phyloP scores from a whole-genome alignment of 2,113 vertebrate genomes.

The Helogale parvula region DNA sequence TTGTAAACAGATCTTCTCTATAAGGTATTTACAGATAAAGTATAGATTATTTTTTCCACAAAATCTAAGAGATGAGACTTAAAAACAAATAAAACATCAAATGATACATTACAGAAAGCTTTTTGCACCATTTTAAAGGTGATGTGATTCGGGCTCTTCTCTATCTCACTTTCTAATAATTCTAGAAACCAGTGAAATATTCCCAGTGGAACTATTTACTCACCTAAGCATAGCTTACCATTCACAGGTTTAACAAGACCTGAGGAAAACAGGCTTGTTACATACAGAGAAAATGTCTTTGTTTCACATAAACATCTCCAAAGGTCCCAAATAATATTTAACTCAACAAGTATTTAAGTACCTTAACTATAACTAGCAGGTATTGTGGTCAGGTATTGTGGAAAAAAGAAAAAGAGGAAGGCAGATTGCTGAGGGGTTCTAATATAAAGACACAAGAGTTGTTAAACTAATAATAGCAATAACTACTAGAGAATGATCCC shows the following conservation, averaged over 20 bases:
- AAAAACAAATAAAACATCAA: slow-evolving; percentile 62
- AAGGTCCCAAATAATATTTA: slow-evolving; percentile 36
- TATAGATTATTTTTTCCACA: slow-evolving; percentile 55
- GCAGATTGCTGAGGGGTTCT: slow-evolving; percentile 24
- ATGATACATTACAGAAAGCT: slow-evolving; percentile 36
- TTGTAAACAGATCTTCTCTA: slow-evolving; percentile 30
- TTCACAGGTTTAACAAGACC: slow-evolving; percentile 44
- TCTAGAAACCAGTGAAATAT: slow-evolving; percentile 53
- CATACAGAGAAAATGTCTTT: slow-evolving; percentile 51
- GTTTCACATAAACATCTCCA: slow-evolving; percentile 40
- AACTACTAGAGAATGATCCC: slow-evolving; percentile 42
- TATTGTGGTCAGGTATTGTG: not conserved
- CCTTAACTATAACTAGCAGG: not conserved
- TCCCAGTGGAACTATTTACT: slow-evolving; percentile 39
- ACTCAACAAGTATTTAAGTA: slow-evolving; percentile 50
- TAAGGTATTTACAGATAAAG: slow-evolving; percentile 53
- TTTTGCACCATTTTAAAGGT: slow-evolving; percentile 35
- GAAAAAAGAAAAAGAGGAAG: slow-evolving; percentile 7
- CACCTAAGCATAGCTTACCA: slow-evolving; percentile 46
- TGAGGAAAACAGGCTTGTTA: slow-evolving; percentile 51
- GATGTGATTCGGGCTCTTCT: slow-evolving; percentile 31
- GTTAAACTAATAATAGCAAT: not conserved
- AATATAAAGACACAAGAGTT: slow-evolving; percentile 36
- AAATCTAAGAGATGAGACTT: slow-evolving; percentile 43
- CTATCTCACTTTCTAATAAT: slow-evolving; percentile 63